These are phyloP conservation scores for Megalops cyprinoides DNA, from an alignment of 2,797 vertebrate species.

Conservation along the genomic window DNA sequence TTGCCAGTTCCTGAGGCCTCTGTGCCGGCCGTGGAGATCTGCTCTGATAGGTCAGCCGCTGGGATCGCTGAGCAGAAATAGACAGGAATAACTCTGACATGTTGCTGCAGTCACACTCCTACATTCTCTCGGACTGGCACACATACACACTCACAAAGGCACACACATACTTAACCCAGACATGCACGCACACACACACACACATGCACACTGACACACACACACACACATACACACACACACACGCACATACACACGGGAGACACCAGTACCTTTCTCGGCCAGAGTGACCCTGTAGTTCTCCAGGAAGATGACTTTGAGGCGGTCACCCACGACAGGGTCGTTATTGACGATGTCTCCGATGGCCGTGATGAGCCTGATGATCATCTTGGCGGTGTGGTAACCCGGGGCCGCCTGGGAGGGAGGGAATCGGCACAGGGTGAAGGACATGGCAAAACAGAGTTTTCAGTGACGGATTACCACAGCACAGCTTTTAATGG, in stretches of 20 bases:
- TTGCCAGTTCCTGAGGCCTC: slow-evolving; percentile 91
- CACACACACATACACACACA: neutral
- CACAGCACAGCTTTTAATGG: neutral
- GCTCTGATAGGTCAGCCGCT: slow-evolving; percentile 85
- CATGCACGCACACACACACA: neutral
- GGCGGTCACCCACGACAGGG: slow-evolving; percentile 83
- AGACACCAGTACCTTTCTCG: slow-evolving; percentile 78
- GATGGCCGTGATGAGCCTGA: slow-evolving; percentile 86
- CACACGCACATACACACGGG: neutral
- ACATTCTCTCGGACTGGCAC: neutral
- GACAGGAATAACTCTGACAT: neutral
- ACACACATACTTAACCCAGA: neutral
- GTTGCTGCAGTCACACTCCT: neutral
- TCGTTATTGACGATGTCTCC: slow-evolving; percentile 87
- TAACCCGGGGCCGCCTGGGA: slow-evolving; percentile 89
- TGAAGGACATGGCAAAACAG: neutral
- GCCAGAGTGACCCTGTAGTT: slow-evolving; percentile 90
- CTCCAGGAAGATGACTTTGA: slow-evolving; percentile 89
- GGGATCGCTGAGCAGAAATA: slow-evolving; percentile 77
- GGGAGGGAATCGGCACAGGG: slow-evolving; percentile 5
- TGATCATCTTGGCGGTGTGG: slow-evolving; percentile 93
- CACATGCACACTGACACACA: neutral
- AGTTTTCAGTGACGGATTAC: neutral
- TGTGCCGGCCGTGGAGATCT: slow-evolving; percentile 90
- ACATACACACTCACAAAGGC: neutral